Evolutionary conservation across 1,140 invertebrate genomes (phyloP), one percentile per base, ranked within the genome.

Genomic region (Delia radicum): DNA sequence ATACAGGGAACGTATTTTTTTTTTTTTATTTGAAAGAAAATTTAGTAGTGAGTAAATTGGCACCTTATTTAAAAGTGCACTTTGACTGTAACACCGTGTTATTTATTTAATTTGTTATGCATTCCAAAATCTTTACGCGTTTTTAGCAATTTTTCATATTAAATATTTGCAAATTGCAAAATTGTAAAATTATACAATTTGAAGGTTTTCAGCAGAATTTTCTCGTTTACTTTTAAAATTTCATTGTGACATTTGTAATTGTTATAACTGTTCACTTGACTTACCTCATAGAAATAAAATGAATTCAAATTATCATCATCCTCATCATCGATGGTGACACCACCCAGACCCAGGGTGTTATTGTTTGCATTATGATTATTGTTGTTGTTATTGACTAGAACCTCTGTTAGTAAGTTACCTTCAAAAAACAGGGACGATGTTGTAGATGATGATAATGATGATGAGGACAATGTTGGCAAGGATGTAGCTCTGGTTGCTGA

Each of bases 241-340:
- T 24, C 24, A 21, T 55, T 55, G n/a, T 55, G 8, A 6, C 5
- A 6, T 2, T 48, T 18, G 46, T 48, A 4, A 5, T 18, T 18
- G 46, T 48, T 48, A n/a, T 48, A 55, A 18, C 48, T 55, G 18
- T 55, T 7, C 21, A 7, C 48, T 55, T 55, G 48, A 48, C 73
- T 77, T 65, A 77, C 76, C 76, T 77, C 73, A 72, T 77, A 77
- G 42, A 77, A 77, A 73, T 77, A 77, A 72, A 77, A 77, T 15
- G 73, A 74, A 75, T 77, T 77, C 28, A 77, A 62, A 72, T 77
- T 74, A 15, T 74, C 76, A 42, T 67, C 65, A n/a, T 28, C 46
- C 2, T 48, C 73, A 21, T 74, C 76, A 42, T 48, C 42, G 24
- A 13, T 33, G 12, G 27, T 46, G 15, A 33, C 7, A 12, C 29